A percentile compares a stretch with the other conserved stretches of the same genome.
Evolutionary conservation across 1,140 invertebrate species (phyloP).

Genomic region (Elymnias hypermnestra): DNA sequence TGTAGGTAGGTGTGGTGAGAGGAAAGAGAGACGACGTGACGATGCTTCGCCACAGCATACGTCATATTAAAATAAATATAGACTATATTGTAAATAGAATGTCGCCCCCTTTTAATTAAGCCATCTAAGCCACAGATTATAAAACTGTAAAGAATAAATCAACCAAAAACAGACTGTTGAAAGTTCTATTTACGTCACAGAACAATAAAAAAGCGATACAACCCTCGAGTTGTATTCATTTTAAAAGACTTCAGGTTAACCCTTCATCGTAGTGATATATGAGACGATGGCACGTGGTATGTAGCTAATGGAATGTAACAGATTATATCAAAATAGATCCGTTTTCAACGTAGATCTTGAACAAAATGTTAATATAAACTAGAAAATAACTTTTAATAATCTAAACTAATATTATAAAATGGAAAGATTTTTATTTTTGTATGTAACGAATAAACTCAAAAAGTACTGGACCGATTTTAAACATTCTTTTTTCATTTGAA

Average conservation of each 20-base stretch:
- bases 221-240: conserved; percentile 48
- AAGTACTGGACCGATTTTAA: too few relatives aligned
- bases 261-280: conserved; percentile 50
- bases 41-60: too few relatives aligned
- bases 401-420: too few relatives aligned
- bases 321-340: too few relatives aligned
- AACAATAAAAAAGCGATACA: conserved; percentile 57
- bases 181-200: conserved; percentile 45
- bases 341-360: too few relatives aligned
- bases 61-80: background rate
- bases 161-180: conserved; percentile 39
- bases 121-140: conserved; percentile 29
- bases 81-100: conserved; percentile 7
- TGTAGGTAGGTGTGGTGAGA: too few relatives aligned
- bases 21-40: too few relatives aligned
- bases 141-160: conserved; percentile 45
- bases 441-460: too few relatives aligned
- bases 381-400: too few relatives aligned
- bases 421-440: too few relatives aligned
- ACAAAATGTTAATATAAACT: too few relatives aligned
- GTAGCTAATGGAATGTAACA: conserved; percentile 40
- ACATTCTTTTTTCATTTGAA: too few relatives aligned
- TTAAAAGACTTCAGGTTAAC: conserved; percentile 50
- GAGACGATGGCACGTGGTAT: conserved; percentile 46
- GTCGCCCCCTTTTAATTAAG: conserved; percentile 21